Evolutionary conservation across 2,113 vertebrate genomes (phyloP), one percentile per base, ranked within the genome.

Genomic region (Bagarius yarrelli): DNA sequence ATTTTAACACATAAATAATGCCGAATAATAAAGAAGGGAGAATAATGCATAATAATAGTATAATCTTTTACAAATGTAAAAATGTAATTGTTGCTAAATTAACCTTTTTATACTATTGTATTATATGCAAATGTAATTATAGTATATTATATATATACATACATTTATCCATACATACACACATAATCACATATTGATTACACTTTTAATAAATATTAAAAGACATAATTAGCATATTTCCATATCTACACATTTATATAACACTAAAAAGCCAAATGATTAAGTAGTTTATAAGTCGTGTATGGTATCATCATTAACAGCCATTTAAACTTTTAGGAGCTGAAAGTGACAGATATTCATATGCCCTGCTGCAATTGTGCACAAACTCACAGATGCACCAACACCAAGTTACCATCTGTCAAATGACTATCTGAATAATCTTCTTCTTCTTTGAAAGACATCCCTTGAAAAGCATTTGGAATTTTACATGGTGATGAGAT

Each of bases 401-500:
- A 67, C 70, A 73, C 18, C 15, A 19, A 52, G 47, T 55, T 6
- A 55, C 50, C 32, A 60, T 25, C 74, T 69, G 67, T 32, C 16
- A n/a, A 32, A 56, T 5, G 63, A 69, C 13, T 59, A 32, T 72
- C 55, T 18, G 21, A 72, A 79, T 47, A 79, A 56, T 59, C 52
- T 13, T 23, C 27, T 36, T 0, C 40, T 73, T 40, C 21, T 53
- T 73, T 73, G 56, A 73, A 72, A 30, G 52, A 63, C 14, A 21
- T n/a, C 30, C 55, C 9, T 57, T 69, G 18, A 73, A 21, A 57
- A 44, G n/a, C 23, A 44, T 44, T 57, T 70, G 32, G 47, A 64
- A 53, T 73, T 23, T 73, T 61, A 63, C 73, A 76, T 40, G 27
- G 73, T 59, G 23, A 76, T 76, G 73, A 44, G 73, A 59, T 59